Base-by-base conservation (phyloP, 2,113 vertebrate genomes). In the Carassius auratus region DNA sequence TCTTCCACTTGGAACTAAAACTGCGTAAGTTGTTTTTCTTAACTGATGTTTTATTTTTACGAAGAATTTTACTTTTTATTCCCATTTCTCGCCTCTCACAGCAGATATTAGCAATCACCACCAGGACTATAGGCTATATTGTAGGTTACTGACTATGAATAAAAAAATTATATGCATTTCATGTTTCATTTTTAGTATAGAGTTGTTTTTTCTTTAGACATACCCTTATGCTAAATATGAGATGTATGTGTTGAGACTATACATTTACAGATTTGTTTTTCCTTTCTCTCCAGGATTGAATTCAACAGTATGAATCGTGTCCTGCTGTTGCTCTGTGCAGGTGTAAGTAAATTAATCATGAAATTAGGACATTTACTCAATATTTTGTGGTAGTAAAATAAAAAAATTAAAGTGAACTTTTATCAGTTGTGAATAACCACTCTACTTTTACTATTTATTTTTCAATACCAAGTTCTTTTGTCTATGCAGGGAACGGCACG, bases 321-420 rank as follows among this genome's bases (percentile, higher is more conserved):
- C 36, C 45, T 86, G 21, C 84, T 89, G 81, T 73, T 86, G 71
- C 15, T 89, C 73, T 82, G 80, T 23, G 21, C 38, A 45, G 74
- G 78, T 69, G 87, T 90, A 69, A 80, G 83, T 85, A 74, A 86
- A 86, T 36, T 3, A 50, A 66, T 38, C 1, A 71, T 21, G 30
- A 8, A 7, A 71, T 38, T 17, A 71, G 33, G 33, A 21, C 9
- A 4, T 42, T 71, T 38, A 71, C 15, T 4, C 30, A 17, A 7
- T 68, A 33, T 66, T 66, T 66, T 19, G 19, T 68, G 8, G 15
- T 19, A 69, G 14, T 8, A 69, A 9, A 42, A 42, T 21, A 0
- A 10, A 38, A 1, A 9, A 21, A 38, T 71, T 9, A 4, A 38
- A 10, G 17, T 71, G 26, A 33, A 30, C 9, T 42, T 1, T 69